Evolutionary conservation across 2,797 vertebrate genomes (phyloP), one percentile per base, ranked within the genome.

Genomic region (Labeo calbasu): DNA sequence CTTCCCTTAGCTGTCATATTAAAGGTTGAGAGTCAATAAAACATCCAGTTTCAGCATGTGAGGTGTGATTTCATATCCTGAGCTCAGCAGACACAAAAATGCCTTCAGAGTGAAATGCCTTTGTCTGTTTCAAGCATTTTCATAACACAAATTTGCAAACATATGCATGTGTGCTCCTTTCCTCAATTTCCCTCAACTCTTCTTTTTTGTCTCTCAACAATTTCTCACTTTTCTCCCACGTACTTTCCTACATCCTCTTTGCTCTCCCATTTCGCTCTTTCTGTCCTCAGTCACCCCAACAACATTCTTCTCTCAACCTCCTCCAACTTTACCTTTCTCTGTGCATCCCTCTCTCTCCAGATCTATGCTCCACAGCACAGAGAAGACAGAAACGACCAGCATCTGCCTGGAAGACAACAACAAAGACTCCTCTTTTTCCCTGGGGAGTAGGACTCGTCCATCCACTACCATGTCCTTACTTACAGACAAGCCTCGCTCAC

Each of bases 401-500:
- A 93, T 93, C 0, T 93, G 93, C 15, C 87, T 86, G 4, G 87
- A 85, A 17, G 90, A 90, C 8, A 88, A 91, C 66, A 91, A 87
- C 86, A 91, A 88, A 83, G 90, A 91, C 81, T 76, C 94, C 36
- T 92, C 93, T 57, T 79, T 86, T 82, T 48, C 84, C 61, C 77
- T 86, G 68, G 55, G 85, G 89, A 92, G 91, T 2, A 93, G 94
- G 66, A 94, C 92, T 40, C 89, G 94, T 12, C 96, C 96, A 0
- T 94, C 94, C 65, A 94, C 94, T 0, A 91, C 92, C 15, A 77
- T 90, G 77, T 92, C 92, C 79, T 87, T 89, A 2, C 90, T 90
- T 1, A 96, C 96, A 88, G 97, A 98, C 83, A 87, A 97, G 91
- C 97, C 97, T 0, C 96, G 96, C 82, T 96, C 97, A 0, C 94